Evolutionary conservation across 2,888 invertebrate genomes (phyloP), one percentile per base, ranked within the genome.

Genomic region (Penaeus monodon): DNA sequence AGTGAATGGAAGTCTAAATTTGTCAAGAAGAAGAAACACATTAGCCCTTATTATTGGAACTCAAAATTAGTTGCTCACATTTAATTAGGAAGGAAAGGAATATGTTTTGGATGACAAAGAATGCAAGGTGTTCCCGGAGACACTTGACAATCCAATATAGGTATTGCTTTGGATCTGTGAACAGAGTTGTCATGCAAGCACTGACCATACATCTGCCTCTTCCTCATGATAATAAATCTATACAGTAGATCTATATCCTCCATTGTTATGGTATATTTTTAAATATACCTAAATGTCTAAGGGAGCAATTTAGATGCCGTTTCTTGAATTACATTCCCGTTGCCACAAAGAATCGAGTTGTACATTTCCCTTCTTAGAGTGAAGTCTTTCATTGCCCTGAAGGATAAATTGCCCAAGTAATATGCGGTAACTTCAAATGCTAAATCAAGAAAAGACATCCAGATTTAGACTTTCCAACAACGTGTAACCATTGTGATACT

Each of bases 401-500:
- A 57, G 57, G 57, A 57, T 57, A 57, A 57, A 57, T 57, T 57
- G 57, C 57, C 57, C 57, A 57, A 57, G 57, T 57, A 57, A 57
- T 57, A 57, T 57, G 57, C 10, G 57, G 57, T 57, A 57, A 57
- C 57, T 57, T 57, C 57, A 57, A 57, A 57, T 57, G 57, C 17
- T 57, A 57, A 57, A 57, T 82, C 82, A 82, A 82, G 82, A 64
- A 82, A 74, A 82, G 82, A 64, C 82, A 44, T 82, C 73, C 73
- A 82, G 64, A 82, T 82, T 57, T 64, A 74, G 73, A 63, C 82
- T 74, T 82, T 57, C 57, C 82, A 74, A 82, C 82, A 82, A 82
- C 82, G 82, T 82, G 82, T 82, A 74, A 82, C 73, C 82, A 82
- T 82, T 82, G 82, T 82, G 82, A 82, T 82, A 82, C 74, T 73